Conservation (phyloP, 2,113 vertebrate species). For the Laticauda colubrina region DNA sequence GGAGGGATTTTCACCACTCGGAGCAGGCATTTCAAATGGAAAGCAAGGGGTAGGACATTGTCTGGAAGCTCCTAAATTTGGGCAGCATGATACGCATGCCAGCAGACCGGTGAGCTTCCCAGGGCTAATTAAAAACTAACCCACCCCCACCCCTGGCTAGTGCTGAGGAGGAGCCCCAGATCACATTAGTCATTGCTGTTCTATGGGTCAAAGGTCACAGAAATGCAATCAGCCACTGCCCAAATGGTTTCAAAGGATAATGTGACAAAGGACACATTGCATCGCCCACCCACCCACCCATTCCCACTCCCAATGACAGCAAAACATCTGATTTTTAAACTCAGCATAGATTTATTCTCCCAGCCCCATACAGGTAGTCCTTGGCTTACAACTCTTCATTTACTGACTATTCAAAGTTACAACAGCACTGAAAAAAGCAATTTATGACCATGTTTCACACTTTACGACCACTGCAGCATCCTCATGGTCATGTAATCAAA, state of each 20-base stretch:
- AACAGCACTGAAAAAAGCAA: not conserved
- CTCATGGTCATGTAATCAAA: too few relatives aligned
- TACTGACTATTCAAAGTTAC: not conserved
- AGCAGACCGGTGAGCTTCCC: not conserved
- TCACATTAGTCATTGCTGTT: not conserved
- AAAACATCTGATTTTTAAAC: not conserved
- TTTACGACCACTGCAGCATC: too few relatives aligned
- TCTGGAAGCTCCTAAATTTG: not conserved
- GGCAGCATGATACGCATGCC: not conserved
- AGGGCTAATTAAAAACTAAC: conserved; percentile 26
- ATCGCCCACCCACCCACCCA: not conserved
- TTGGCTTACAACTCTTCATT: not conserved
- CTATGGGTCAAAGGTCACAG: not conserved
- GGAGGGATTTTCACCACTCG: conserved; percentile 72
- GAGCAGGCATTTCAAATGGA: conserved; percentile 74
- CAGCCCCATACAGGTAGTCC: not conserved
- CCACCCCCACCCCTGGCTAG: not conserved
- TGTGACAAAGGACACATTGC: not conserved
- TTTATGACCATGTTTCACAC: not conserved
- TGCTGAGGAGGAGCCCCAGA: not conserved
- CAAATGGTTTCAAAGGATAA: not conserved
- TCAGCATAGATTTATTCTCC: not conserved
- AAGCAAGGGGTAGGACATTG: conserved; percentile 30
- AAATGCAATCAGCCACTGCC: not conserved
- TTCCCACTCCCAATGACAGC: not conserved